Evolutionary conservation across 2,113 vertebrate genomes (phyloP), one percentile per base, ranked within the genome.

Genomic region (Gobius niger): DNA sequence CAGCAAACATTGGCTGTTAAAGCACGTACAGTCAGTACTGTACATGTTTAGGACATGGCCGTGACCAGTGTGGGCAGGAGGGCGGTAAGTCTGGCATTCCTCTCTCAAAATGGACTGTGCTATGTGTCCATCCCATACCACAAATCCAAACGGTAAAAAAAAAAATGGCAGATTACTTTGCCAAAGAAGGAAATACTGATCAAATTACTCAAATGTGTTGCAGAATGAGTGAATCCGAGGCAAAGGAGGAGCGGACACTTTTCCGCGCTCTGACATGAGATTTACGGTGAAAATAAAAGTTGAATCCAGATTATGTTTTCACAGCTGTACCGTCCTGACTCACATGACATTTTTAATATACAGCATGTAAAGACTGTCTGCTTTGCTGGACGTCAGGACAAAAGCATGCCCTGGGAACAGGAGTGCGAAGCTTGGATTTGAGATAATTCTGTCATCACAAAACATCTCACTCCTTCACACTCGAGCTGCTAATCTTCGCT

Each of bases 231-330:
- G 41, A 44, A 63, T 19, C 44, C 47, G 9, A 46, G 1, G 5
- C 42, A 12, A 44, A 46, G 44, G 44, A 63, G 15, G 41, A 63
- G 60, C 9, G 13, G 4, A 19, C 9, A 47, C 42, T 46, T 46
- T 63, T 44, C 40, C 9, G 5, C 46, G 63, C 50, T 47, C 9
- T 41, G 65, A 72, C 34, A 9, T 6, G 40, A 42, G 57, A 60
- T 60, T 60, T 60, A 60, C 16, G 8, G 7, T 10, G 14, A 42
- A 41, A 63, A 63, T 63, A 63, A 44, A 10, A 68, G 53, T 7
- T 9, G 24, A 51, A 69, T 15, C n/a, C 11, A 24, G 12, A 44
- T 15, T 24, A n/a, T 69, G 62, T 76, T 76, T 70, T 47, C 49
- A 60, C 67, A 70, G 73, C 73, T 65, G 67, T 13, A 65, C 7